A percentile compares a stretch with the other conserved stretches of the same genome.
These are phyloP conservation scores for Phortica okadai DNA, from an alignment of 2,888 invertebrate genomes.

Conservation along the genomic window DNA sequence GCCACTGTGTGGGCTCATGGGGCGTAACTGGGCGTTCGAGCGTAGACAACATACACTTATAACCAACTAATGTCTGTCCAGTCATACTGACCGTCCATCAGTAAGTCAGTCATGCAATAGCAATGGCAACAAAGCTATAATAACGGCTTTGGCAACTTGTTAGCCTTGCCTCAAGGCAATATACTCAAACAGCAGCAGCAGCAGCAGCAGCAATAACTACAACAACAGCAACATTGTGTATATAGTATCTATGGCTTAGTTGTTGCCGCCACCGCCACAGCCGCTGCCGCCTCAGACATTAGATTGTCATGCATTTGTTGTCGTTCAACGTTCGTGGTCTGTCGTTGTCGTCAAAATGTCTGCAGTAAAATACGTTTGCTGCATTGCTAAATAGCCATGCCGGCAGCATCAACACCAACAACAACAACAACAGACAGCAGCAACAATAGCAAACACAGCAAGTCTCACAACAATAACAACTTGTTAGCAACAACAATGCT, in stretches of 20 bases:
- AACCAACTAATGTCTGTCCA: not conserved
- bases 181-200: not conserved
- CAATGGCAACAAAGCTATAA: constrained; percentile 16
- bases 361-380: constrained; percentile 31
- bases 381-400: constrained; percentile 30
- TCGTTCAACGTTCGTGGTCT: constrained; percentile 1
- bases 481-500: not conserved
- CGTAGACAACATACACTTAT: constrained; percentile 49
- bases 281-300: not conserved
- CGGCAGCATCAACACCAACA: not conserved
- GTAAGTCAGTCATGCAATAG: not conserved
- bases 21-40: constrained; percentile 32
- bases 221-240: not conserved
- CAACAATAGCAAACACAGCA: not conserved
- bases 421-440: not conserved
- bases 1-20: not conserved
- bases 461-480: not conserved
- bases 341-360: constrained; percentile 30
- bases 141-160: constrained; percentile 47
- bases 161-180: constrained; percentile 56
- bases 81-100: not conserved
- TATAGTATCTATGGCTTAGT: not conserved
- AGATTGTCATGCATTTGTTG: not conserved
- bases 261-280: not conserved
- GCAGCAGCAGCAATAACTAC: not conserved